phyloP scores from a whole-genome alignment of 2,113 vertebrate genomes.

The Lutjanus erythropterus region DNA sequence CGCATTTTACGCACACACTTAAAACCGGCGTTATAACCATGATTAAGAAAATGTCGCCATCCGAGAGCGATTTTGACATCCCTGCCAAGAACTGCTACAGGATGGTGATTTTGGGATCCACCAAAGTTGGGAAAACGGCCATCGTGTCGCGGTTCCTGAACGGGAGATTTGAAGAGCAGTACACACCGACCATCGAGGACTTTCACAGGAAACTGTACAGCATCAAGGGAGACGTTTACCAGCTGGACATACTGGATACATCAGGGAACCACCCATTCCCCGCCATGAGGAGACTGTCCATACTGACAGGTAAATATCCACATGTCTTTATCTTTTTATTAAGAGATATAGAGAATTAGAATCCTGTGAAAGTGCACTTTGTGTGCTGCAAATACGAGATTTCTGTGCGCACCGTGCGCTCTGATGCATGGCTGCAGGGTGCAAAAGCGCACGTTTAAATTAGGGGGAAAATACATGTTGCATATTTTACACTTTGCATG shows the following conservation, averaged over 20 bases:
- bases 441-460: neutral
- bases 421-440: slow-evolving; percentile 14
- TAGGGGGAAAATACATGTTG: neutral
- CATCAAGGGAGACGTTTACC: slow-evolving; percentile 96
- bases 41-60: slow-evolving; percentile 97
- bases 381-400: neutral
- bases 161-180: slow-evolving; percentile 95
- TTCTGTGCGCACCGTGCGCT: neutral
- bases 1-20: slow-evolving; percentile 37
- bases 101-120: slow-evolving; percentile 98
- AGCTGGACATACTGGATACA: slow-evolving; percentile 97
- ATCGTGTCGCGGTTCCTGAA: slow-evolving; percentile 97
- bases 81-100: slow-evolving; percentile 97
- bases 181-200: slow-evolving; percentile 98
- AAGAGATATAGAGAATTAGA: neutral
- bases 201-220: slow-evolving; percentile 99
- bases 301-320: slow-evolving; percentile 91
- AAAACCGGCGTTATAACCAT: slow-evolving; percentile 86
- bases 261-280: slow-evolving; percentile 98
- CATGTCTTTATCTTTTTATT: neutral
- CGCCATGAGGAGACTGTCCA: slow-evolving; percentile 97
- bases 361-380: neutral
- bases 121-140: slow-evolving; percentile 98
- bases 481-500: neutral
- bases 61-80: slow-evolving; percentile 92